Base-by-base conservation (phyloP, 1,140 invertebrate genomes). In the Varroa destructor region DNA sequence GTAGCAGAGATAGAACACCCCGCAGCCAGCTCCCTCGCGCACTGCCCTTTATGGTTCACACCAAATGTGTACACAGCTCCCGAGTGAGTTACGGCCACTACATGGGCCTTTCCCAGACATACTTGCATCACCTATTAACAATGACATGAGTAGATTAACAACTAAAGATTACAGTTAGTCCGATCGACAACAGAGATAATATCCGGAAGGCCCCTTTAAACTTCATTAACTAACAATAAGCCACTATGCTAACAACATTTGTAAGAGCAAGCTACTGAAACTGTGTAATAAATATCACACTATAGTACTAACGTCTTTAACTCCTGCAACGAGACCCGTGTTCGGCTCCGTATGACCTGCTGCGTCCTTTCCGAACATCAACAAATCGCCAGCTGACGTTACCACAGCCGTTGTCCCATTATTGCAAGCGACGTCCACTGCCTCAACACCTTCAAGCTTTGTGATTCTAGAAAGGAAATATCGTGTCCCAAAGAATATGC, bases 41-140 rank as follows among this genome's bases (percentile, higher is more conserved):
- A 99, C 78, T 98, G 95, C 8, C 93, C 93, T 78, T 95, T 93
- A 78, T 97, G 97, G 79, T 98, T 98, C 71, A 97, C 89, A 0
- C 95, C 95, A 82, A 96, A 97, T 0, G 93, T 94, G 79, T 89
- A 97, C 0, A 97, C 85, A 75, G 89, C 87, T 0, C 95, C 95
- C 78, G 91, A 89, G 75, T 85, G 88, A 40, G 87, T 93, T 6
- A 98, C 81, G 0, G 86, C 89, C 1, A 93, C 87, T 67, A 88
- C 89, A 79, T 98, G 95, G 8, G 94, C 94, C 82, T 98, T 98
- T 10, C 95, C 95, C 64, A 98, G 81, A 0, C 90, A 87, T 8
- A 97, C 88, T 81, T 88, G 84, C 10, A 86, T 85, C n/a, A 94
- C 83, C 46, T 51, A 8, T 51, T 51, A 51, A 8, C 46, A 51